Percentiles rank a stretch among this genome's conserved stretches.
phyloP scores from a whole-genome alignment of 2,888 invertebrate species.

The Incurvaria masculella region DNA sequence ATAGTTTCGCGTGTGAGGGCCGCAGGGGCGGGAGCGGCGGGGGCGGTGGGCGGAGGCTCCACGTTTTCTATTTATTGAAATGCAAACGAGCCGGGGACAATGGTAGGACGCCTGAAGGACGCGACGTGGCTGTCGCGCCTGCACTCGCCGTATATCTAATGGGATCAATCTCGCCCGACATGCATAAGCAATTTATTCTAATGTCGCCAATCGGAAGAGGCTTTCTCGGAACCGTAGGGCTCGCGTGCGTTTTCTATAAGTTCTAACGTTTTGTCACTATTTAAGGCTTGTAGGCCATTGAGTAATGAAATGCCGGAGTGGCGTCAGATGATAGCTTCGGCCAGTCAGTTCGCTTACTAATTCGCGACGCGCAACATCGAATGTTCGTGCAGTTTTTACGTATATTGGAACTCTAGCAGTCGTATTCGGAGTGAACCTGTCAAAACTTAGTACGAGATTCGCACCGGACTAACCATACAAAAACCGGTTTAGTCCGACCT shows the following conservation, averaged over 20 bases:
- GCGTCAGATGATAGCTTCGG: too few relatives aligned
- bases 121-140: conserved; percentile 23
- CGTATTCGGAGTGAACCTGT: too few relatives aligned
- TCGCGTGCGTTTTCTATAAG: not conserved
- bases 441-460: too few relatives aligned
- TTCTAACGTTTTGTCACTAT: not conserved
- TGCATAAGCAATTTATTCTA: conserved; percentile 57
- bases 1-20: conserved; percentile 12
- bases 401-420: too few relatives aligned
- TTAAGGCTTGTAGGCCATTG: not conserved
- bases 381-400: too few relatives aligned
- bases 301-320: too few relatives aligned
- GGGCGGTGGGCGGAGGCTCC: conserved; percentile 23
- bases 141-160: conserved; percentile 37
- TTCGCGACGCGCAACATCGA: too few relatives aligned
- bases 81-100: conserved; percentile 48
- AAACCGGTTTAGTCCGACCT: too few relatives aligned
- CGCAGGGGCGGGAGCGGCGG: conserved; percentile 31
- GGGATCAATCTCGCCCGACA: conserved; percentile 44
- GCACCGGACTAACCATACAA: too few relatives aligned
- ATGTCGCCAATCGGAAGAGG: conserved; percentile 40
- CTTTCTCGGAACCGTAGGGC: conserved; percentile 28
- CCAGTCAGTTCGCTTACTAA: too few relatives aligned
- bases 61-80: conserved; percentile 32
- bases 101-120: conserved; percentile 56